Evolutionary conservation across 2,113 vertebrate species (phyloP).

Genomic region (Tinamus guttatus): DNA sequence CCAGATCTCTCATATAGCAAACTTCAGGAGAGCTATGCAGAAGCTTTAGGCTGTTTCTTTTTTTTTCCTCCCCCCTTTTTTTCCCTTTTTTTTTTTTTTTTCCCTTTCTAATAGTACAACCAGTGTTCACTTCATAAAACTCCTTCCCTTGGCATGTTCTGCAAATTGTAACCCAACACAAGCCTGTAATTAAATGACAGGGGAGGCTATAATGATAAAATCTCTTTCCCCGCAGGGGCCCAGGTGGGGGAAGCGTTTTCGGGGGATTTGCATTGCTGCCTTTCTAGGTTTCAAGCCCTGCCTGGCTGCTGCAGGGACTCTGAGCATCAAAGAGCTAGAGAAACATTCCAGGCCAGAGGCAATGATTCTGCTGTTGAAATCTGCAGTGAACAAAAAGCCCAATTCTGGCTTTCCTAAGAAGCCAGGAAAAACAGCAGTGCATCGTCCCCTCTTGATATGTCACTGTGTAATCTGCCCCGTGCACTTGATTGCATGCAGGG

Average conservation of each 20-base stretch:
- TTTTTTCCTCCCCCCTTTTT: too few relatives aligned
- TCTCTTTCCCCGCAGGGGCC: constrained; percentile 36
- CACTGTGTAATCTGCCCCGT: accelerated
- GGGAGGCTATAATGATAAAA: constrained; percentile 47
- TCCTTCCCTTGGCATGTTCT: background rate
- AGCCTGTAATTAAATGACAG: constrained; percentile 47
- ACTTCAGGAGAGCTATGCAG: background rate
- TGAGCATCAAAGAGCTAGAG: background rate
- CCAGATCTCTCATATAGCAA: background rate
- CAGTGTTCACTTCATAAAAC: background rate
- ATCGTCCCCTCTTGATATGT: accelerated
- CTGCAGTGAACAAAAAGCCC: background rate
- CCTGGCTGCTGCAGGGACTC: background rate
- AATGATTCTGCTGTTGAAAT: background rate
- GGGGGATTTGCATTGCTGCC: background rate
- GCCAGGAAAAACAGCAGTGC: background rate
- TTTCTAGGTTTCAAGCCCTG: background rate
- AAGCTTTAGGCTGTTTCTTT: background rate
- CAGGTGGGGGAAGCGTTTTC: background rate
- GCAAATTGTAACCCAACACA: constrained; percentile 8
- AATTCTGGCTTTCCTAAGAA: background rate
- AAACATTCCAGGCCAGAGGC: background rate
- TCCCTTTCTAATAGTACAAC: background rate
- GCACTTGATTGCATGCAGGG: background rate
- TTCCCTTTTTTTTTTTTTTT: too few relatives aligned